Conservation (phyloP, 2,113 vertebrate genomes). For the Zootoca vivipara region DNA sequence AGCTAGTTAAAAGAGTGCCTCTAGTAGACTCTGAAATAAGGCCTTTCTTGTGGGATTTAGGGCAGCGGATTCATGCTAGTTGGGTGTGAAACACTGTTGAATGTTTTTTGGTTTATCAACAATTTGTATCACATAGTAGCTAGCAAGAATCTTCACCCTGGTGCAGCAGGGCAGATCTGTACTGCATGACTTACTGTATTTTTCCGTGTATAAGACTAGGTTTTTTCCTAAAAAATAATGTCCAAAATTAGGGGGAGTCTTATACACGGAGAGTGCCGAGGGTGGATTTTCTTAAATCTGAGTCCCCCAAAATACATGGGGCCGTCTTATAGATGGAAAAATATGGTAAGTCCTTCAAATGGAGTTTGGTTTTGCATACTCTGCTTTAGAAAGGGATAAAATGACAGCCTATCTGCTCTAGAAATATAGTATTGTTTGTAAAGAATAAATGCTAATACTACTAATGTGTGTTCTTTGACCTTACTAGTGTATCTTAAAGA, state of each 20-base stretch:
- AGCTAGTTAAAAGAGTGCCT: constrained; percentile 62
- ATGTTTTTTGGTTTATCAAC: not conserved
- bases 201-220: no score
- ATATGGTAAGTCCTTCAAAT: not conserved
- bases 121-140: not conserved
- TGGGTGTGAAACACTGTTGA: not conserved
- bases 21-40: constrained; percentile 33
- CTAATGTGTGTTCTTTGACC: not conserved
- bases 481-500: not conserved
- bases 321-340: no score
- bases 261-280: no score
- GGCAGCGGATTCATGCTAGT: not conserved
- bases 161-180: not conserved
- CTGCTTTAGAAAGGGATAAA: not conserved
- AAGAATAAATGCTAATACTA: not conserved
- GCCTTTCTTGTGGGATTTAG: not conserved
- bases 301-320: no score
- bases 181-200: not conserved
- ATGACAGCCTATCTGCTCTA: not conserved
- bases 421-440: not conserved
- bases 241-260: no score
- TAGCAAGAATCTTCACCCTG: not conserved
- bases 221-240: no score
- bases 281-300: no score
- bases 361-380: not conserved